A percentile compares a stretch with the other conserved stretches of the same genome.
Conservation (phyloP, 1,140 invertebrate genomes). For the Sinella curviseta region DNA sequence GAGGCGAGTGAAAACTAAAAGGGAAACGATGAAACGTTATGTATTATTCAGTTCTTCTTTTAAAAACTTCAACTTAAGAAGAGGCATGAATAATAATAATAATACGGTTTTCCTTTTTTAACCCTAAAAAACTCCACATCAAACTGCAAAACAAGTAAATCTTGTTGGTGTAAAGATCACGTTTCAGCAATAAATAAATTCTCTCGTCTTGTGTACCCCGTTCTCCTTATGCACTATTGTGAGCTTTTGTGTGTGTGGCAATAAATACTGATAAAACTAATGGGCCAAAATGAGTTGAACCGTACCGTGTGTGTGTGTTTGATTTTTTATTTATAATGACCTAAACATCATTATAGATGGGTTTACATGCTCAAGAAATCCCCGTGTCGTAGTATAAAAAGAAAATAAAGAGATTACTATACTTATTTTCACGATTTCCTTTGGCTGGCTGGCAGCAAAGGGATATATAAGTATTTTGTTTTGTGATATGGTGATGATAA, state of each 20-base stretch:
- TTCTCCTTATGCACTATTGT: no score
- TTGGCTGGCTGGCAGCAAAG: not conserved
- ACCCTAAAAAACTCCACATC: not conserved
- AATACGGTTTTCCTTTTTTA: not conserved
- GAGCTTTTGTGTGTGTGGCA: not conserved
- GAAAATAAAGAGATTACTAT: not conserved
- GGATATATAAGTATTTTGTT: not conserved
- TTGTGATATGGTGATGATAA: not conserved
- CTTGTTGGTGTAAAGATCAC: slow-evolving; percentile 10
- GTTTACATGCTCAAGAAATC: no score
- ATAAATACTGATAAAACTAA: slow-evolving; percentile 14
- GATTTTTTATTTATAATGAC: not conserved
- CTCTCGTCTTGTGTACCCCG: no score
- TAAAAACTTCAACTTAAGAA: no score
- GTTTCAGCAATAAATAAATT: slow-evolving; percentile 16
- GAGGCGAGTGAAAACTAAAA: no score
- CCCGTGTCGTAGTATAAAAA: no score
- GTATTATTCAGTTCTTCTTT: no score
- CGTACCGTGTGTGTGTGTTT: no score
- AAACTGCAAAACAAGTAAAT: no score
- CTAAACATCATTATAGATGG: no score
- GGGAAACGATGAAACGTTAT: no score
- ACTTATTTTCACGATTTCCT: not conserved
- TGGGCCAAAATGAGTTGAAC: not conserved
- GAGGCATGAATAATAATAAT: not conserved